phyloP scores from a whole-genome alignment of 1,140 invertebrate genomes.

The Zeugodacus cucurbitae region DNA sequence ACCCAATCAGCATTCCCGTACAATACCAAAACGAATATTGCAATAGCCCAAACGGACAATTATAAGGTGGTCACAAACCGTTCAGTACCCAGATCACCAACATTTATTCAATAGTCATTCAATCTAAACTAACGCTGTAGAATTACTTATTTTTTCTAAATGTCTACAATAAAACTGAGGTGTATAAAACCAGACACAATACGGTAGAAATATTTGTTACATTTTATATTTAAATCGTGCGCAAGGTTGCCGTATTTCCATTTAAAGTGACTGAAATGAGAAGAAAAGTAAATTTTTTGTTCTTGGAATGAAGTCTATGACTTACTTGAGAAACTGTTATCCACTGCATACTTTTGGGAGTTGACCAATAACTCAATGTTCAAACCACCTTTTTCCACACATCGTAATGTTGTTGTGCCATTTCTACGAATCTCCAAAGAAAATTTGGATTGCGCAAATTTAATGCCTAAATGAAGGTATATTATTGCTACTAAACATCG shows the following conservation, averaged over 20 bases:
- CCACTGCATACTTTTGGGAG: not conserved
- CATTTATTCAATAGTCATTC: not conserved
- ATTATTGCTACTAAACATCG: not conserved
- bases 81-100: not conserved
- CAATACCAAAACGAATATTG: constrained; percentile 19
- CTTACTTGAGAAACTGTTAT: constrained; percentile 26
- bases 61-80: not conserved
- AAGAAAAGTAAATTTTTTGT: not conserved
- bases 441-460: constrained; percentile 40
- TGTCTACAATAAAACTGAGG: not conserved
- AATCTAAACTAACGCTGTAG: not conserved
- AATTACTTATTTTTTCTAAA: not conserved
- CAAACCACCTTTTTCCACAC: not conserved
- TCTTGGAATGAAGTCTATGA: not conserved
- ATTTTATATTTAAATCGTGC: not conserved
- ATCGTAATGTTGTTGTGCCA: not conserved
- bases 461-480: constrained; percentile 28
- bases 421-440: not conserved
- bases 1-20: not conserved
- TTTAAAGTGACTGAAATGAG: not conserved
- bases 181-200: not conserved
- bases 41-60: constrained; percentile 1
- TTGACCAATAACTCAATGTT: not conserved
- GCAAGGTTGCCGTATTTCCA: not conserved
- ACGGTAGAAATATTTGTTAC: not conserved